Conservation (phyloP, 1,140 invertebrate genomes). For the Solenopsis fugax region DNA sequence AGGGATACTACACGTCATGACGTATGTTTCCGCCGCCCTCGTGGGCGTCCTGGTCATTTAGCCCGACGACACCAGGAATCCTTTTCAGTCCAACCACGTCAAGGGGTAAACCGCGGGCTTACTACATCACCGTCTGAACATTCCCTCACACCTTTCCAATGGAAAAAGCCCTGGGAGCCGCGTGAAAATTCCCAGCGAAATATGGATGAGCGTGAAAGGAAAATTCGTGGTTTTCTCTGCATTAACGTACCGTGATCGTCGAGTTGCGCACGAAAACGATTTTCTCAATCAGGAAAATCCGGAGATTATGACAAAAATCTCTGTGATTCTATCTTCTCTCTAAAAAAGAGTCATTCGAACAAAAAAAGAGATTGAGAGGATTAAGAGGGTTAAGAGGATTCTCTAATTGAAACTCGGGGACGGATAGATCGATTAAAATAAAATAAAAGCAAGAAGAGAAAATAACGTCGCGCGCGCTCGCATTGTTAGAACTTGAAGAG, state of each 20-base stretch:
- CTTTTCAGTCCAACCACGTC: conserved; percentile 83
- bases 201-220: not conserved
- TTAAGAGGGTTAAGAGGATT: not conserved
- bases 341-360: not conserved
- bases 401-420: not conserved
- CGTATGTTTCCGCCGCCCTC: conserved; percentile 85
- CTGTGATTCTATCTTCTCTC: not conserved
- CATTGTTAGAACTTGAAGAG: not conserved
- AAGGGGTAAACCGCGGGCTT: conserved; percentile 81
- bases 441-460: not conserved
- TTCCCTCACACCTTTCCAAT: not conserved
- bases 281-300: conserved; percentile 5
- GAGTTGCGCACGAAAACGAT: not conserved
- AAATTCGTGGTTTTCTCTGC: not conserved
- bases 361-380: not conserved
- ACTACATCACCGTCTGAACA: conserved; percentile 83
- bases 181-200: not conserved
- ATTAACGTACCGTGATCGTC: not conserved
- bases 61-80: conserved; percentile 79
- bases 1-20: conserved; percentile 90
- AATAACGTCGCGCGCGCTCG: not conserved
- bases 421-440: not conserved
- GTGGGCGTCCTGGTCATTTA: conserved; percentile 80
- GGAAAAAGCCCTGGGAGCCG: not conserved
- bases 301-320: not conserved